Conservation (phyloP, 2,888 invertebrate species). For the Eristalinus sepulchralis region DNA sequence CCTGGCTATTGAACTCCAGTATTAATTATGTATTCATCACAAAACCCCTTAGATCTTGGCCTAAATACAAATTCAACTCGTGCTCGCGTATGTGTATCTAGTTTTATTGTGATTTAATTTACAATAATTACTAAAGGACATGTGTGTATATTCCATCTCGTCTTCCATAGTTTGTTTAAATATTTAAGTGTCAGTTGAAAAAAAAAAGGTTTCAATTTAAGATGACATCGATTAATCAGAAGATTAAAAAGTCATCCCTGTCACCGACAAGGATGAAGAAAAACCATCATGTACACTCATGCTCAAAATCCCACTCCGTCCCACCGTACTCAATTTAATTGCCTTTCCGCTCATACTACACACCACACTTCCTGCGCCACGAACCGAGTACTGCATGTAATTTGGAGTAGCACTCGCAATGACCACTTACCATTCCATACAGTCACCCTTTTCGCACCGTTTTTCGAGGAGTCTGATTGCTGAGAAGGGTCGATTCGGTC, state of each 20-base stretch:
- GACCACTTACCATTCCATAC: constrained; percentile 14
- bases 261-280: constrained; percentile 4
- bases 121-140: too few species aligned
- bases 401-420: constrained; percentile 19
- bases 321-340: constrained; percentile 41
- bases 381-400: constrained; percentile 20
- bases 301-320: not conserved
- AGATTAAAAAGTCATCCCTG: not conserved
- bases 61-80: too few species aligned
- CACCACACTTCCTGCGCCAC: not conserved
- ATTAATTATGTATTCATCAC: too few species aligned
- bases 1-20: too few species aligned
- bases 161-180: too few species aligned
- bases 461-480: constrained; percentile 5
- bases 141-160: too few species aligned
- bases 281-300: not conserved
- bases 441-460: constrained; percentile 34
- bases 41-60: too few species aligned
- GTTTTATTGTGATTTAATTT: too few species aligned
- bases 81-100: too few species aligned
- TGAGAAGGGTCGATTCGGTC: constrained; percentile 26
- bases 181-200: too few species aligned
- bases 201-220: not conserved
- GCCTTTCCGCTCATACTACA: constrained; percentile 34
- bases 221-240: not conserved